Evolutionary conservation across 30 jellyfish, hydroid and myxozoan genomes (phyloP).

Genomic region (Calvadosia cruxmelitensis): DNA sequence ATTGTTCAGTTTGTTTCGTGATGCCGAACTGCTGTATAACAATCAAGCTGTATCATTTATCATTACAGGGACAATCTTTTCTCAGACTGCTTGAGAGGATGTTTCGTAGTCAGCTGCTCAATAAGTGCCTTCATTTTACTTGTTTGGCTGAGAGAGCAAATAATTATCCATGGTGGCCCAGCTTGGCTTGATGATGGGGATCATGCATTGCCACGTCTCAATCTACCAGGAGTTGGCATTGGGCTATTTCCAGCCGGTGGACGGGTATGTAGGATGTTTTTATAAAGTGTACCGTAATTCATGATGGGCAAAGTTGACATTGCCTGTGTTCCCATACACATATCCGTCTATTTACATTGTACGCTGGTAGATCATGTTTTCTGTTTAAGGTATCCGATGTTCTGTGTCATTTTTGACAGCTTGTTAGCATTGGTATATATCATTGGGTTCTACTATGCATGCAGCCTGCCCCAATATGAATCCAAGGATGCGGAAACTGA

Average conservation of each 20-base stretch:
- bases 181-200: conserved; percentile 64
- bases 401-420: too few species aligned
- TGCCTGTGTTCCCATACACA: not conserved
- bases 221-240: conserved; percentile 54
- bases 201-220: conserved; percentile 26
- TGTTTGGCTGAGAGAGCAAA: conserved; percentile 95
- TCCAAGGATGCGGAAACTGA: too few species aligned
- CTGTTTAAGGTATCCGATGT: too few species aligned
- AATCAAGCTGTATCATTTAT: too few species aligned
- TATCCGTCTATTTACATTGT: not conserved
- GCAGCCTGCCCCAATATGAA: too few species aligned
- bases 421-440: too few species aligned
- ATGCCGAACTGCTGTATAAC: too few species aligned
- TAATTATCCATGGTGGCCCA: conserved; percentile 96
- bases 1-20: too few species aligned
- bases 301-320: too few species aligned
- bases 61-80: conserved; percentile 50
- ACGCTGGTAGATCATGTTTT: not conserved
- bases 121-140: conserved; percentile 78
- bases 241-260: conserved; percentile 38
- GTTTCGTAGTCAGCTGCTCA: conserved; percentile 74
- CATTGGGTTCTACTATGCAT: too few species aligned
- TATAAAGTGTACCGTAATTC: too few species aligned
- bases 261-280: conserved; percentile 32
- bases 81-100: conserved; percentile 72